phyloP scores from a whole-genome alignment of 1,140 invertebrate genomes.

The Nasonia vitripennis region DNA sequence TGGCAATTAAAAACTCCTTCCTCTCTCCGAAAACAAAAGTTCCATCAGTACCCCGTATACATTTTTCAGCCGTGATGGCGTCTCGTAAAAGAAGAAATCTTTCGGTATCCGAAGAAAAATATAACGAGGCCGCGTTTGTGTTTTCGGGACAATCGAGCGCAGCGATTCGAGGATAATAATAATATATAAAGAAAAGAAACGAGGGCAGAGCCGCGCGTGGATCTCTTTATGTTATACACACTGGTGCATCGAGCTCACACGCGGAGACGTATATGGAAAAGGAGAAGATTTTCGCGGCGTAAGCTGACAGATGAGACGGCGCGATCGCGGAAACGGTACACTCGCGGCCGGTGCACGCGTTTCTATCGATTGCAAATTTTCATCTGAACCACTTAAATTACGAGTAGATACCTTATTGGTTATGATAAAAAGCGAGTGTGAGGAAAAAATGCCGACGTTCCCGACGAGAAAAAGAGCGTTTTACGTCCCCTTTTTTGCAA shows the following conservation, averaged over 20 bases:
- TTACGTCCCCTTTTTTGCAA: no score
- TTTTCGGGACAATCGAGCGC: background rate
- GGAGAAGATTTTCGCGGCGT: conserved; percentile 25
- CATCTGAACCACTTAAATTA: no score
- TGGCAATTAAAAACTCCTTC: background rate
- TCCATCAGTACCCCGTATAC: background rate
- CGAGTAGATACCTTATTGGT: no score
- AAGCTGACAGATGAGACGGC: conserved; percentile 57
- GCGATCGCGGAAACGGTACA: background rate
- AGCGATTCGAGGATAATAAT: conserved; percentile 15
- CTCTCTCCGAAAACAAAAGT: background rate
- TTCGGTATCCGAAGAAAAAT: background rate
- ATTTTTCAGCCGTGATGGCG: background rate
- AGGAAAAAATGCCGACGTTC: no score
- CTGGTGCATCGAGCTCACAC: background rate
- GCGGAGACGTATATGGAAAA: no score
- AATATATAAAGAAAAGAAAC: conserved; percentile 5
- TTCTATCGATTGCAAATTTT: no score
- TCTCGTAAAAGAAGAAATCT: background rate
- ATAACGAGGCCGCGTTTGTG: background rate
- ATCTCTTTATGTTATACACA: background rate
- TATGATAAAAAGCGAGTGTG: no score
- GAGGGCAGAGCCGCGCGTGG: background rate
- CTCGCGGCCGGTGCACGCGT: background rate
- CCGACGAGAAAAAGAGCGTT: no score